A percentile compares a stretch with the other conserved stretches of the same genome.
Evolutionary conservation across 1,140 invertebrate genomes (phyloP).

Genomic region (Pseudomyrmex sp.): DNA sequence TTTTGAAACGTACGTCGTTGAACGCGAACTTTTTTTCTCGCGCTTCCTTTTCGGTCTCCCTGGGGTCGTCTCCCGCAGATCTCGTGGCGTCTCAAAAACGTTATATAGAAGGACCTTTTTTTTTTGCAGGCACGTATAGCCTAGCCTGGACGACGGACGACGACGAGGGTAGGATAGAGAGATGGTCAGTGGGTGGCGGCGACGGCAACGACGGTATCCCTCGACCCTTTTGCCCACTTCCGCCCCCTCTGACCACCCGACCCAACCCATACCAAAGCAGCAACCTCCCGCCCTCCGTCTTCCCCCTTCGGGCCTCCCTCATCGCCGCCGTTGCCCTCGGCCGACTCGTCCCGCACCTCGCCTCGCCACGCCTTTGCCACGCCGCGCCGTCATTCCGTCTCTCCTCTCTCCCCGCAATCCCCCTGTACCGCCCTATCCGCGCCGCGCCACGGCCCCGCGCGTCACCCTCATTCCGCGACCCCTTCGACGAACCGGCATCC

Average conservation of each 20-base stretch:
- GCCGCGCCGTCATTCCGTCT: conserved; percentile 53
- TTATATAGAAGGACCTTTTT: conserved; percentile 23
- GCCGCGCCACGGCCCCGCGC: conserved; percentile 64
- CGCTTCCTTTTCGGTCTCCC: not conserved
- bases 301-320: conserved; percentile 50
- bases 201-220: conserved; percentile 68
- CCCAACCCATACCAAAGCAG: conserved; percentile 60
- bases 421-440: conserved; percentile 12
- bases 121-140: conserved; percentile 58
- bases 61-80: not conserved
- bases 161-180: conserved; percentile 64
- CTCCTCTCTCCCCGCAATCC: conserved; percentile 58
- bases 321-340: conserved; percentile 54
- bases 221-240: conserved; percentile 72
- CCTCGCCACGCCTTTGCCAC: conserved; percentile 26
- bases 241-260: conserved; percentile 67
- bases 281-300: conserved; percentile 38
- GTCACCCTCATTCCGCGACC: conserved; percentile 82
- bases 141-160: conserved; percentile 41
- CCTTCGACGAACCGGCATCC: conserved; percentile 81
- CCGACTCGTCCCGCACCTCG: conserved; percentile 17
- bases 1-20: not conserved
- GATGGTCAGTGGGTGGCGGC: conserved; percentile 78
- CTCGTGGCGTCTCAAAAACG: conserved; percentile 57
- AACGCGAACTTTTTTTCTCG: conserved; percentile 17